Evolutionary conservation across 2,888 invertebrate genomes (phyloP), one percentile per base, ranked within the genome.

Genomic region (Dioctria rufipes): DNA sequence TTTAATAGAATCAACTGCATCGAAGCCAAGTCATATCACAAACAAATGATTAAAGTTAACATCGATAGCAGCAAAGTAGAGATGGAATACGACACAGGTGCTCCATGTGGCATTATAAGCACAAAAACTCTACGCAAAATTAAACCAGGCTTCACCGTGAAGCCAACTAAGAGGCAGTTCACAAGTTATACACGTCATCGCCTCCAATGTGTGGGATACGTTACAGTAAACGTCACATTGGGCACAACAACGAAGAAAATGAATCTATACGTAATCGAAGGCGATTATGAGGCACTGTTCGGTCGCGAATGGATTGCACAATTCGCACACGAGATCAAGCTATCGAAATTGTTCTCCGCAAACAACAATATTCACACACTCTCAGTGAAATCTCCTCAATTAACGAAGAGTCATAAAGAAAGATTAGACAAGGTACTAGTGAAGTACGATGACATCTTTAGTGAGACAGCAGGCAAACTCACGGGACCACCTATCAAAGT

Each of bases 281-380:
- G 63, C 4, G 37, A 63, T 25, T 63, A 25, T 39, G 63, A 63
- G 37, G 25, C 63, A 5, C 37, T 63, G 63, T 63, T 63, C 25
- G 25, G 25, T 25, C 25, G 25, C 25, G 25, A 25, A 25, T 25
- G 25, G 25, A 25, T 25, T 25, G 25, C 25, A 25, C 2, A 25
- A 25, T 25, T 25, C 25, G 25, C 25, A 25, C 25, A 25, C 25
- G 25, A 25, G 25, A 25, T 25, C 25, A 25, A 25, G 25, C 25
- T 25, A 25, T 25, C 25, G 25, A 2, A 25, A 25, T 25, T 25
- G 25, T 25, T 25, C 25, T 25, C 25, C 25, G 1, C 25, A 25
- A 25, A 25, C 25, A 25, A 25, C 25, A 25, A 25, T 25, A 25
- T 25, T 1, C 25, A 25, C 25, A 25, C 25, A 25, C 25, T 25